phyloP scores from a whole-genome alignment of 2,797 vertebrate species.

The Botia almorhae region DNA sequence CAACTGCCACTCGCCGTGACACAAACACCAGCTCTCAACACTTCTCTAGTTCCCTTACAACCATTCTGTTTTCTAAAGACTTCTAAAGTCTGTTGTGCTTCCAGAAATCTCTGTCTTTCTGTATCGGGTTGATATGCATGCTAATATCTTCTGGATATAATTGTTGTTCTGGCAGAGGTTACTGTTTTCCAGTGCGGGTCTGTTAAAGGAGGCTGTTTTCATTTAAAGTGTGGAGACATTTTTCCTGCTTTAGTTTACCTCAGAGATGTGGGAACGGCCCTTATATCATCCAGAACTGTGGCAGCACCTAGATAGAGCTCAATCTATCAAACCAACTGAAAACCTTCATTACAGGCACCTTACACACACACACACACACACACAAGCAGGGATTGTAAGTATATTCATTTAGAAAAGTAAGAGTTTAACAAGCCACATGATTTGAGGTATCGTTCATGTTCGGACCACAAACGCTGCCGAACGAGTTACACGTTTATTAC shows the following conservation, averaged over 20 bases:
- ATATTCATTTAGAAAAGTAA: slow-evolving; percentile 7
- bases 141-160: slow-evolving; percentile 26
- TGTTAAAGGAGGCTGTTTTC: slow-evolving; percentile 4
- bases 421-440: slow-evolving; percentile 1
- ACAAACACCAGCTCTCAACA: neutral
- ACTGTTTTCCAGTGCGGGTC: slow-evolving; percentile 11
- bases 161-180: slow-evolving; percentile 25
- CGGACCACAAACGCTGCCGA: neutral
- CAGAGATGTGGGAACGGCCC: slow-evolving; percentile 56
- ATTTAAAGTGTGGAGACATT: slow-evolving; percentile 25
- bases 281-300: slow-evolving; percentile 60
- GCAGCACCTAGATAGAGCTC: slow-evolving; percentile 62
- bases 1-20: neutral
- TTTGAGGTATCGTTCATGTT: slow-evolving; percentile 3
- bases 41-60: slow-evolving; percentile 6
- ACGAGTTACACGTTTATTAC: neutral
- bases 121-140: slow-evolving; percentile 6
- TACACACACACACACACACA: slow-evolving; percentile 57
- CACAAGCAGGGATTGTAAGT: slow-evolving; percentile 50
- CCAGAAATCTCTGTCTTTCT: neutral
- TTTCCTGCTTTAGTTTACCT: slow-evolving; percentile 50
- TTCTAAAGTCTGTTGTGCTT: neutral
- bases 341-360: slow-evolving; percentile 65
- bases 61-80: neutral
- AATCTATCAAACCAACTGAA: slow-evolving; percentile 70